Evolutionary conservation across 2,113 vertebrate genomes (phyloP).

Genomic region (Pseudopipra pipra): DNA sequence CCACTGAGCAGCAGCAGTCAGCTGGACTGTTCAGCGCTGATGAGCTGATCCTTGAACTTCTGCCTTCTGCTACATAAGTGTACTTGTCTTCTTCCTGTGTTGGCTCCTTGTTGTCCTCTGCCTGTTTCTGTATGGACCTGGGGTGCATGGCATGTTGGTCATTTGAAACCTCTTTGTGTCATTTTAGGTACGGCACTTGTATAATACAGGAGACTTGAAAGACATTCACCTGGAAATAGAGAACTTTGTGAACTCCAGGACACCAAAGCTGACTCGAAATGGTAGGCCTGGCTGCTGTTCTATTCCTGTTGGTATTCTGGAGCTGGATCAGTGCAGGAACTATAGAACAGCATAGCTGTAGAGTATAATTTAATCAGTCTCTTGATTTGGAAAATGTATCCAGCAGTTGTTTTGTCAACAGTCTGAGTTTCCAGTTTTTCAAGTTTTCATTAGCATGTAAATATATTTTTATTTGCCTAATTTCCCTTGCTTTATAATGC

Average conservation of each 20-base stretch:
- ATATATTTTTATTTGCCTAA: neutral
- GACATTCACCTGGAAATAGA: slow-evolving; percentile 89
- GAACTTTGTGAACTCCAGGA: slow-evolving; percentile 87
- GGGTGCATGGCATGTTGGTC: neutral
- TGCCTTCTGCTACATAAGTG: neutral
- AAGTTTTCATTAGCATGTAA: neutral
- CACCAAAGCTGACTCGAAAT: slow-evolving; percentile 88
- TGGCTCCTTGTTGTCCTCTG: neutral
- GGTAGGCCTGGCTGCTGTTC: slow-evolving; percentile 74
- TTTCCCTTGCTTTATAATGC: neutral
- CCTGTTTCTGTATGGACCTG: neutral
- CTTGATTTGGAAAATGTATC: neutral
- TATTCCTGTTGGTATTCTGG: neutral
- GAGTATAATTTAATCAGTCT: neutral
- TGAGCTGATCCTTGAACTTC: neutral
- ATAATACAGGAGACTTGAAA: slow-evolving; percentile 86
- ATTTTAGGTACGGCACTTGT: slow-evolving; percentile 87
- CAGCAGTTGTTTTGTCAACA: neutral
- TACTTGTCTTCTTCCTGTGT: neutral
- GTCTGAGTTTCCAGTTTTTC: neutral
- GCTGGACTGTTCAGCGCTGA: neutral
- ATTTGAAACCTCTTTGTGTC: neutral
- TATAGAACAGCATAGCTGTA: neutral
- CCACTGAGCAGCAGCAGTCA: neutral
- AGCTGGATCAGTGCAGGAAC: neutral